Evolutionary conservation across 2,797 vertebrate genomes (phyloP).

Genomic region (Aeoliscus strigatus): DNA sequence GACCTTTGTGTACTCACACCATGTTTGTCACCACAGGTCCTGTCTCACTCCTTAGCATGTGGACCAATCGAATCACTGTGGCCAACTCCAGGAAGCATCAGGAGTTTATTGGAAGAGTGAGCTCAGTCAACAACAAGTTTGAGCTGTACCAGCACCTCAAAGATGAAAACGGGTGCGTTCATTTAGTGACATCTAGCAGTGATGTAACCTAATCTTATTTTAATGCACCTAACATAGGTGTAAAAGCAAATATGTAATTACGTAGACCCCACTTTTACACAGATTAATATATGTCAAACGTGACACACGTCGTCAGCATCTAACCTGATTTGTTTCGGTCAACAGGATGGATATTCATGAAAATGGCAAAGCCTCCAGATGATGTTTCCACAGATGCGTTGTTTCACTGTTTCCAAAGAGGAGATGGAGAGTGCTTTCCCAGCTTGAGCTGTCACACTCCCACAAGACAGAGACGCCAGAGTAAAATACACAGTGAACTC

Average conservation of each 20-base stretch:
- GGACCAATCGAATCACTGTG: conserved; percentile 93
- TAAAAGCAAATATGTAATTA: not conserved
- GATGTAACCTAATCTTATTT: not conserved
- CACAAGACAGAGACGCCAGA: too few species aligned
- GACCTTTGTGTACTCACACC: not conserved
- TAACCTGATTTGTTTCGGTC: conserved; percentile 5
- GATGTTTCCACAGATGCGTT: conserved; percentile 73
- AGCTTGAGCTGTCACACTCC: too few species aligned
- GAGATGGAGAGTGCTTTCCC: too few species aligned
- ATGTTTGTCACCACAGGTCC: conserved; percentile 75
- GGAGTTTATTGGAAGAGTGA: conserved; percentile 89
- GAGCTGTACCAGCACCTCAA: conserved; percentile 97
- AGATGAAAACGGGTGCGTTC: conserved; percentile 91
- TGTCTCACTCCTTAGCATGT: conserved; percentile 89
- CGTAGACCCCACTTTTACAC: not conserved
- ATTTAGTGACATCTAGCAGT: not conserved
- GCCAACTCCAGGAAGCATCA: conserved; percentile 97
- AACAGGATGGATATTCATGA: conserved; percentile 89
- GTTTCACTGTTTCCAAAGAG: too few species aligned
- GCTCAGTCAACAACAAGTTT: conserved; percentile 91
- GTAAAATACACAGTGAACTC: too few species aligned
- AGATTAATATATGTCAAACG: not conserved
- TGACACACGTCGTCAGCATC: not conserved
- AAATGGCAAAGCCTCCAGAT: conserved; percentile 92
- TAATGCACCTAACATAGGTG: too few species aligned